Conservation (phyloP, 1,140 invertebrate species). For the Cyclina sinensis region DNA sequence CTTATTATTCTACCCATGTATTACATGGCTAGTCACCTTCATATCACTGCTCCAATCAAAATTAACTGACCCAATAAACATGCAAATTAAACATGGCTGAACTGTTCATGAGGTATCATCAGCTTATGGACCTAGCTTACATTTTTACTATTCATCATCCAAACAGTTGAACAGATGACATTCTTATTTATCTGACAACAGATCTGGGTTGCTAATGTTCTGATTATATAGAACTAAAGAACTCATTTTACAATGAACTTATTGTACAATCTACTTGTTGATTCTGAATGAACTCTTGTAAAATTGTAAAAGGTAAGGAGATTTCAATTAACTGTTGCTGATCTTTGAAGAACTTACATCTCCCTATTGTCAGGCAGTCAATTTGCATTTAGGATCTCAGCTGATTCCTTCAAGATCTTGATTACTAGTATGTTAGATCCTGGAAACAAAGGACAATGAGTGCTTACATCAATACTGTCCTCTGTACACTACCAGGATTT, state of each 20-base stretch:
- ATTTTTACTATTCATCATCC: background rate
- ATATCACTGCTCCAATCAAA: background rate
- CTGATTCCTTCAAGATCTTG: background rate
- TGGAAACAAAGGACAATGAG: background rate
- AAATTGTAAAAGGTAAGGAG: background rate
- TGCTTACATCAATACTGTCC: too few species aligned
- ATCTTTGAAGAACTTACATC: too few species aligned
- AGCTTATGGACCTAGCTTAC: too few species aligned
- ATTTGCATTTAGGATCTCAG: background rate
- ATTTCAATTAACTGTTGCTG: constrained; percentile 10
- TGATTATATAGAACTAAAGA: constrained; percentile 35
- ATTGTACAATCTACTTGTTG: too few species aligned
- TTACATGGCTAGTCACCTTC: background rate
- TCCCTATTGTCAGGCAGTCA: too few species aligned
- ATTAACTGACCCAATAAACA: background rate
- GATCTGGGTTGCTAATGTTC: constrained; percentile 1
- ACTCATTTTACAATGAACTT: constrained; percentile 26
- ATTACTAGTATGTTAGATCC: background rate
- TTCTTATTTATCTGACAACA: background rate
- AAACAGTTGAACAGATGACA: background rate
- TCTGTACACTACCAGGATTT: too few species aligned
- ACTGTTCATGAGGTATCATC: background rate
- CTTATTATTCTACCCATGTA: background rate
- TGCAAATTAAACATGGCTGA: background rate
- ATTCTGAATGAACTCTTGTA: too few species aligned